phyloP scores from a whole-genome alignment of 2,888 invertebrate species.

The Scaptodrosophila latifasciaeformis region DNA sequence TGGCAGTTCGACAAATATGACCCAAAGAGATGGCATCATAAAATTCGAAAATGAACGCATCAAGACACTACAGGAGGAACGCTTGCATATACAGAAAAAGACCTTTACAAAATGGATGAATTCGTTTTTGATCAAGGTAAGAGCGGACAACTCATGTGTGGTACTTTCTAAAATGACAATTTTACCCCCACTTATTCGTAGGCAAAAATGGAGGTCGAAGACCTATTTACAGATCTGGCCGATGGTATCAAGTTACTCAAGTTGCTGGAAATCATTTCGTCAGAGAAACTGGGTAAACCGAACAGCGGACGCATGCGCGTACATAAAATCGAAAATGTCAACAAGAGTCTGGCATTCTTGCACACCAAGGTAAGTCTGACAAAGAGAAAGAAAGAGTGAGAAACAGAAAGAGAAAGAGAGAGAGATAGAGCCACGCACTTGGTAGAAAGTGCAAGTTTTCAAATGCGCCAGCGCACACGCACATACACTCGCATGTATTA shows the following conservation, averaged over 20 bases:
- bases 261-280: slow-evolving; percentile 98
- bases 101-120: slow-evolving; percentile 99
- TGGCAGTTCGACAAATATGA: slow-evolving; percentile 85
- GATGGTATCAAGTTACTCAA: slow-evolving; percentile 95
- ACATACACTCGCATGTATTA: not conserved
- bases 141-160: slow-evolving; percentile 10
- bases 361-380: slow-evolving; percentile 87
- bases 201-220: slow-evolving; percentile 98
- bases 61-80: slow-evolving; percentile 96
- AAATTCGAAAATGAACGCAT: slow-evolving; percentile 98
- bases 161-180: slow-evolving; percentile 3
- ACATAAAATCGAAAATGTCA: slow-evolving; percentile 99
- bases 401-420: slow-evolving; percentile 8
- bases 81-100: slow-evolving; percentile 98
- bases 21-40: slow-evolving; percentile 91
- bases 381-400: slow-evolving; percentile 7
- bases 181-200: slow-evolving; percentile 69
- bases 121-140: slow-evolving; percentile 95
- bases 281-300: slow-evolving; percentile 96
- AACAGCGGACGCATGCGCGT: slow-evolving; percentile 97
- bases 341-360: slow-evolving; percentile 96
- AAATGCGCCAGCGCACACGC: not conserved
- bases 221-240: slow-evolving; percentile 95
- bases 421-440: not conserved
- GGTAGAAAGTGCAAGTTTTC: slow-evolving; percentile 59